Percentiles rank a stretch among this genome's conserved stretches.
These are phyloP conservation scores for Terebella lapidaria DNA, from an alignment of 2,888 invertebrate species.

Conservation along the genomic window DNA sequence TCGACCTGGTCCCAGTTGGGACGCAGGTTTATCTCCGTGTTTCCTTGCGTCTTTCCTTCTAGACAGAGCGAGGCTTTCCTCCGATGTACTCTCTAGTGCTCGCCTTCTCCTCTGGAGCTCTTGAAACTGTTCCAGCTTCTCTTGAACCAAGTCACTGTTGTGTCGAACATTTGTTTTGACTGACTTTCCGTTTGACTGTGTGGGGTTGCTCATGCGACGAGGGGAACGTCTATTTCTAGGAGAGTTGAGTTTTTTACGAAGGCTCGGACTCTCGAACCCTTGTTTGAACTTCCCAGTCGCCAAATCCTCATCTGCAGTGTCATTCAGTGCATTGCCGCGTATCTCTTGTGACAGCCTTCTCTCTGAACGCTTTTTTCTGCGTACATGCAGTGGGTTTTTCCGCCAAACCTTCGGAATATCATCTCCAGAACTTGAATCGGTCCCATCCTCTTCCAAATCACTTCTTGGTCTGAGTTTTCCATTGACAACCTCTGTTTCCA, in stretches of 20 bases:
- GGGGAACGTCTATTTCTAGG: not conserved
- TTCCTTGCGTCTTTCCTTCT: not conserved
- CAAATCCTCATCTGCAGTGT: not conserved
- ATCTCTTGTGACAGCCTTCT: slow-evolving; percentile 13
- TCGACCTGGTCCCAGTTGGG: not conserved
- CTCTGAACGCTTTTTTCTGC: slow-evolving; percentile 11
- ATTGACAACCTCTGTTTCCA: not conserved
- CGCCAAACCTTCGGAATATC: slow-evolving; percentile 16
- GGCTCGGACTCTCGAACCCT: slow-evolving; percentile 2
- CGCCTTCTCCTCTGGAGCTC: slow-evolving; percentile 14
- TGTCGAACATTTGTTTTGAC: not conserved
- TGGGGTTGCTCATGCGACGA: not conserved
- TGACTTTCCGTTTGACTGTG: not conserved
- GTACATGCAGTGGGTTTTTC: slow-evolving; percentile 21
- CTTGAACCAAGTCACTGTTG: slow-evolving; percentile 9
- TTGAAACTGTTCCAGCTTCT: slow-evolving; percentile 17
- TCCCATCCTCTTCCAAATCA: not conserved
- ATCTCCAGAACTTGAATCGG: slow-evolving; percentile 4
- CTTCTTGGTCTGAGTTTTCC: not conserved
- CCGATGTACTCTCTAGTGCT: slow-evolving; percentile 15
- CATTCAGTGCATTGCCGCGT: not conserved
- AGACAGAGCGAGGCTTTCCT: slow-evolving; percentile 11
- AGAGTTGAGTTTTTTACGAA: not conserved
- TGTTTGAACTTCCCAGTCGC: not conserved
- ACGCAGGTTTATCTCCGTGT: not conserved